Evolutionary conservation across 23 tunicate genomes (phyloP).

Genomic region (Halocynthia aurantium): DNA sequence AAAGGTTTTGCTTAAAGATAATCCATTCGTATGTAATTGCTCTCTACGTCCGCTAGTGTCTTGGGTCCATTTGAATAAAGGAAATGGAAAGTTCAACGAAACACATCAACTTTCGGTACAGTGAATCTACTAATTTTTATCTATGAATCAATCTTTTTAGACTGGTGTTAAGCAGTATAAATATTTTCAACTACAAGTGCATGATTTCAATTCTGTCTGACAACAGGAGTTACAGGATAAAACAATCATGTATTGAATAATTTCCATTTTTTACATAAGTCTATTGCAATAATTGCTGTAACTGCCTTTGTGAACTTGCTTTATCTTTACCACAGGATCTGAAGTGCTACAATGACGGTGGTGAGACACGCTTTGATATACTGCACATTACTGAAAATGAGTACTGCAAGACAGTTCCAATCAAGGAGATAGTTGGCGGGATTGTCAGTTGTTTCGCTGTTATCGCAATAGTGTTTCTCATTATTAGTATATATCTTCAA

Average conservation of each 20-base stretch:
- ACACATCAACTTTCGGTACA: slow-evolving; percentile 43
- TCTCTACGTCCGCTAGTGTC: slow-evolving; percentile 35
- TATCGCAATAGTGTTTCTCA: slow-evolving; percentile 6
- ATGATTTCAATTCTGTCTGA: too few species aligned
- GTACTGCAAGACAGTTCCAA: slow-evolving; percentile 26
- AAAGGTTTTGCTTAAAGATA: slow-evolving; percentile 40
- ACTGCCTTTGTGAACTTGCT: background rate
- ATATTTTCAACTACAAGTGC: too few species aligned
- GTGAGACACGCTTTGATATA: background rate
- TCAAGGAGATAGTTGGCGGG: slow-evolving; percentile 20
- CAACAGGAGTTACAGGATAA: too few species aligned
- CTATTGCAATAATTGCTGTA: background rate
- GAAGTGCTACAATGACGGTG: slow-evolving; percentile 3
- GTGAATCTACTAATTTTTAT: background rate
- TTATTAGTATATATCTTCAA: slow-evolving; percentile 23
- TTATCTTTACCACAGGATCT: background rate
- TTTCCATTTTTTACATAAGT: too few species aligned
- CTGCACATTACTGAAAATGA: slow-evolving; percentile 22
- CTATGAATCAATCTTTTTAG: too few species aligned
- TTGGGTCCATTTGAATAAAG: slow-evolving; percentile 52
- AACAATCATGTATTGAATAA: too few species aligned
- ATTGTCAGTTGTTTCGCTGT: slow-evolving; percentile 25
- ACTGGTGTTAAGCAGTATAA: too few species aligned
- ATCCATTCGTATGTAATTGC: slow-evolving; percentile 72
- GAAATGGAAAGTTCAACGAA: slow-evolving; percentile 6